phyloP scores from a whole-genome alignment of 2,888 invertebrate species.

The Norana najaformis region DNA sequence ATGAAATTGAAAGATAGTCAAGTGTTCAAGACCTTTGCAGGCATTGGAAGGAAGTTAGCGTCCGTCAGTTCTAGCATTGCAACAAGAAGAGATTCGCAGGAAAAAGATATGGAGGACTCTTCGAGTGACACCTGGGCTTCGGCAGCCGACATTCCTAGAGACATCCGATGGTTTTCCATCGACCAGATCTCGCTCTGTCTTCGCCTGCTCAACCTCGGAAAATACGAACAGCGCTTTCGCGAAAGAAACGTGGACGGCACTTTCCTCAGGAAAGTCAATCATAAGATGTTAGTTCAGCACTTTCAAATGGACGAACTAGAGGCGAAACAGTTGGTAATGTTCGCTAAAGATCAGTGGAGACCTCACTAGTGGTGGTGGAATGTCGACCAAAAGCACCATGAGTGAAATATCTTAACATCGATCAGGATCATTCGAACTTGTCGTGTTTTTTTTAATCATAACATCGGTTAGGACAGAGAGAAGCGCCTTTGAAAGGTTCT shows the following conservation, averaged over 20 bases:
- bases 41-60: background rate
- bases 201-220: background rate
- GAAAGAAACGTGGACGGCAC: background rate
- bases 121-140: background rate
- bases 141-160: background rate
- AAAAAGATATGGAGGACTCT: too few relatives aligned
- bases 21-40: background rate
- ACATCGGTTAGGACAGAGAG: too few relatives aligned
- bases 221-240: background rate
- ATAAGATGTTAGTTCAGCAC: background rate
- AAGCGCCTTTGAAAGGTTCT: too few relatives aligned
- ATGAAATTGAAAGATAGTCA: background rate
- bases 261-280: background rate
- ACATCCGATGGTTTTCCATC: background rate
- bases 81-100: background rate
- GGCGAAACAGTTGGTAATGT: slow-evolving; percentile 9
- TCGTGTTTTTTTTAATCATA: too few relatives aligned
- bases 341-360: background rate
- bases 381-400: too few relatives aligned
- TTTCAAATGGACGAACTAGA: slow-evolving; percentile 10
- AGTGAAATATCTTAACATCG: too few relatives aligned
- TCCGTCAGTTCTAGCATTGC: background rate
- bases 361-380: background rate
- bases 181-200: background rate
- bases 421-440: too few relatives aligned